Conservation (phyloP, 2,113 vertebrate species). For the Hemiprocne comata region DNA sequence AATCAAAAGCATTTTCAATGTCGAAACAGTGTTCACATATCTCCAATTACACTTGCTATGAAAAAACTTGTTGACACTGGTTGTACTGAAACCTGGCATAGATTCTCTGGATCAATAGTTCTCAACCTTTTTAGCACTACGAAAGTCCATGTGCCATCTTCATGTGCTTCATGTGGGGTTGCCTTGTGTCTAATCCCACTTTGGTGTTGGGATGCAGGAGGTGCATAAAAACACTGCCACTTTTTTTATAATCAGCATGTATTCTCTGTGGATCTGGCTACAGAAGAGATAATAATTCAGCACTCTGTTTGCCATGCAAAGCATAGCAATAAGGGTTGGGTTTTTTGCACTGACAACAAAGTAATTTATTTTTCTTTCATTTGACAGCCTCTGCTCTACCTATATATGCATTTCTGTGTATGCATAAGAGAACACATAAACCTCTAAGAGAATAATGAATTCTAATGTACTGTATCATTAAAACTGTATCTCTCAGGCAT, state of each 20-base stretch:
- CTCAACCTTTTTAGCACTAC: not conserved
- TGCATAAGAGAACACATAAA: not conserved
- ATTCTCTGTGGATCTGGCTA: not conserved
- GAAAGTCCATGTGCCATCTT: not conserved
- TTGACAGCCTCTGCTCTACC: not conserved
- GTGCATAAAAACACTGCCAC: not conserved
- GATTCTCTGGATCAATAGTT: not conserved
- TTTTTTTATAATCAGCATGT: not conserved
- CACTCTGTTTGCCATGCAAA: not conserved
- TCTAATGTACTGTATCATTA: conserved; percentile 10
- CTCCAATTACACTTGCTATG: not conserved
- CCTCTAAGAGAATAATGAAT: conserved; percentile 32
- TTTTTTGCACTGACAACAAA: not conserved
- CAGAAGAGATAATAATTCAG: not conserved
- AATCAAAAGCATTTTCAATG: not conserved
- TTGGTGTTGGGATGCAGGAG: not conserved
- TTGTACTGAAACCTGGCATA: not conserved
- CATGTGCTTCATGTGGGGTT: not conserved
- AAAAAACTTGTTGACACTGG: not conserved
- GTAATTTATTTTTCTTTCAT: conserved; percentile 14
- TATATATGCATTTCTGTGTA: not conserved
- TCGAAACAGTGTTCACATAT: not conserved
- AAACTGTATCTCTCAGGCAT: not conserved
- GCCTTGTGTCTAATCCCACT: not conserved
- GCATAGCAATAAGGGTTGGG: not conserved